Evolutionary conservation across 2,797 vertebrate genomes (phyloP), one percentile per base, ranked within the genome.

Genomic region (Agapornis canus): DNA sequence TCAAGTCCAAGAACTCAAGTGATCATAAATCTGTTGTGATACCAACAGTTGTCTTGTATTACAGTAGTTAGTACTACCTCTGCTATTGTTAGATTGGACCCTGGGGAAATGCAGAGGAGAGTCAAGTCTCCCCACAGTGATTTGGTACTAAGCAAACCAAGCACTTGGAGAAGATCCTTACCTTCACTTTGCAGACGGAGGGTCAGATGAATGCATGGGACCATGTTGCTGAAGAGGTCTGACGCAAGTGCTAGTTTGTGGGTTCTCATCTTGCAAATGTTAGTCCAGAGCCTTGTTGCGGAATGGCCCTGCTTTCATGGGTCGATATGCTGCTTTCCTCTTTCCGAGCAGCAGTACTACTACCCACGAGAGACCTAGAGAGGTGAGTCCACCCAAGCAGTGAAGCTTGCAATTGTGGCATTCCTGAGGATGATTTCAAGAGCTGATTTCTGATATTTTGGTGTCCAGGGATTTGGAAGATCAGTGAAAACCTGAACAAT

Each of bases 21-120:
- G 69, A 78, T 94, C 82, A 6, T 90, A 69, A 86, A 92, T 91
- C 91, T 94, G 69, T 89, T 91, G 54, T 83, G 93, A 72, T 94
- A 65, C 70, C 31, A 31, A 12, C 43, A 59, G 66, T 65, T 6
- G 11, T 61, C 65, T 82, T 82, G 27, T 86, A 39, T 77, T 86
- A 68, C 0, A 0, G 63, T 57, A 77, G 79, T 89, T 81, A 39
- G 47, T 79, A 39, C 76, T 83, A 32, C 61, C 80, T 92, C 45
- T 2, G 3, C 69, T 87, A 22, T 90, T 88, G 87, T 90, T 96
- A 83, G 73, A 61, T 69, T 65, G 61, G 86, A 76, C 94, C 81
- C 81, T 85, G 48, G 66, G 72, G 85, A 94, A 94, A 83, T 40
- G 80, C 31, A 54, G 51, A 80, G 79, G 21, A 72, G 82, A 75